Percentiles rank a stretch among this genome's conserved stretches.
phyloP scores from a whole-genome alignment of 2,113 vertebrate species.

The Muscicapa adusta region DNA sequence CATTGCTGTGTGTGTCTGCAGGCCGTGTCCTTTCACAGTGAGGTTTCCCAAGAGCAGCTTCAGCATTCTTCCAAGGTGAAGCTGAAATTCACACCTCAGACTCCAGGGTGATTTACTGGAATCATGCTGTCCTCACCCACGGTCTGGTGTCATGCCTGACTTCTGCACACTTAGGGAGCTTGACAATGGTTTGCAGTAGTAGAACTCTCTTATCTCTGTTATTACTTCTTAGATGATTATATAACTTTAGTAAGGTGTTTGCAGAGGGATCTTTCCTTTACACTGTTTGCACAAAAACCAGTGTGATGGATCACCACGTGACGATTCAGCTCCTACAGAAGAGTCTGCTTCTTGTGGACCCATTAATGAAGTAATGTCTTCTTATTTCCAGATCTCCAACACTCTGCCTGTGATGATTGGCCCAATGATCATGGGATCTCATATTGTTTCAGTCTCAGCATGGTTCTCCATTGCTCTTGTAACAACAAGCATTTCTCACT shows the following conservation, averaged over 20 bases:
- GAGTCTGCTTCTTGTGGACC: neutral
- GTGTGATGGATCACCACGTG: neutral
- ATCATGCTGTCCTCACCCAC: neutral
- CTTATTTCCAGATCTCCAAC: slow-evolving; percentile 80
- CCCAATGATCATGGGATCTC: slow-evolving; percentile 83
- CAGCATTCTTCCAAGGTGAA: neutral
- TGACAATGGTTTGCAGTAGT: neutral
- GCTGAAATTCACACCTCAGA: neutral
- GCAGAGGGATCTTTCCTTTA: neutral
- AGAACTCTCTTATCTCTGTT: neutral
- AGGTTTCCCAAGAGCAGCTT: neutral
- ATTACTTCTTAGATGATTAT: neutral
- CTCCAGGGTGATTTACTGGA: neutral
- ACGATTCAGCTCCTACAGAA: neutral
- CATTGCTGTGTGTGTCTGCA: neutral
- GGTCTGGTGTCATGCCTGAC: neutral
- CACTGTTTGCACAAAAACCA: neutral
- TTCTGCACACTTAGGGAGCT: neutral
- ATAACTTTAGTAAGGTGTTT: neutral
- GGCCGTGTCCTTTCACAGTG: neutral
- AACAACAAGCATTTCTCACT: slow-evolving; percentile 86
- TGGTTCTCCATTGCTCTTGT: slow-evolving; percentile 85
- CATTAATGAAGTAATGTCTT: neutral
- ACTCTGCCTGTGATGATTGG: slow-evolving; percentile 80
- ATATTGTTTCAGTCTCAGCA: slow-evolving; percentile 74